Conservation (phyloP, 2,113 vertebrate species). For the Actenoides hombroni region DNA sequence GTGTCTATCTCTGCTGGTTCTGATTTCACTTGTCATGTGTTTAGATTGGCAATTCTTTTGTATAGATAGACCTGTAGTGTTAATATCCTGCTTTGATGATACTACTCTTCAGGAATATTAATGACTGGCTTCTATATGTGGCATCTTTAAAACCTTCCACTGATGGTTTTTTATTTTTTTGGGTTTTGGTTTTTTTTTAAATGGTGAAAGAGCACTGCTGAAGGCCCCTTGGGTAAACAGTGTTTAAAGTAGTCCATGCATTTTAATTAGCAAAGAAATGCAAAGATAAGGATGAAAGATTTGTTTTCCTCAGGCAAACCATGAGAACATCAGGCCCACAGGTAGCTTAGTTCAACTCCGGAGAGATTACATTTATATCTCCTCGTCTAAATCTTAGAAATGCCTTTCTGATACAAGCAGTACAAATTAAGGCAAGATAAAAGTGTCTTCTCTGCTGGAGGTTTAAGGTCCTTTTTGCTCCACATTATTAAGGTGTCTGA, state of each 20-base stretch:
- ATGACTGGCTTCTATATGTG: slow-evolving; percentile 7
- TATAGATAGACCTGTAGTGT: slow-evolving; percentile 46
- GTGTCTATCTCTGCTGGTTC: not conserved
- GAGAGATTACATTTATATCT: slow-evolving; percentile 44
- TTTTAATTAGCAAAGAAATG: slow-evolving; percentile 70
- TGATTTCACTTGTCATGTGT: slow-evolving; percentile 40
- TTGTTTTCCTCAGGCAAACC: slow-evolving; percentile 51
- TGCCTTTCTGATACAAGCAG: slow-evolving; percentile 7
- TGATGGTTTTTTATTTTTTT: not conserved
- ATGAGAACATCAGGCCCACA: slow-evolving; percentile 20
- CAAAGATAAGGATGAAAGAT: slow-evolving; percentile 56
- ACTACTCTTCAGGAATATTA: slow-evolving; percentile 40
- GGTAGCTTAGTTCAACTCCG: slow-evolving; percentile 34
- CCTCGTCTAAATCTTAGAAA: slow-evolving; percentile 9
- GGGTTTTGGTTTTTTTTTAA: not conserved
- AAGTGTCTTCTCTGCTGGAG: not conserved
- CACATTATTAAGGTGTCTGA: not conserved
- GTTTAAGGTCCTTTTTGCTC: not conserved
- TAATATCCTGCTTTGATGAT: slow-evolving; percentile 64
- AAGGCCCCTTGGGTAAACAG: slow-evolving; percentile 29
- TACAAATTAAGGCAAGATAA: slow-evolving; percentile 33
- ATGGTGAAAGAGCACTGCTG: slow-evolving; percentile 18
- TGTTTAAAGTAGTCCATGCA: slow-evolving; percentile 42
- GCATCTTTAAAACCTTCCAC: slow-evolving; percentile 7
- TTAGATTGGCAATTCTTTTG: slow-evolving; percentile 53